Evolutionary conservation across 2,113 vertebrate genomes (phyloP).

Genomic region (Nyctereutes procyonoides): DNA sequence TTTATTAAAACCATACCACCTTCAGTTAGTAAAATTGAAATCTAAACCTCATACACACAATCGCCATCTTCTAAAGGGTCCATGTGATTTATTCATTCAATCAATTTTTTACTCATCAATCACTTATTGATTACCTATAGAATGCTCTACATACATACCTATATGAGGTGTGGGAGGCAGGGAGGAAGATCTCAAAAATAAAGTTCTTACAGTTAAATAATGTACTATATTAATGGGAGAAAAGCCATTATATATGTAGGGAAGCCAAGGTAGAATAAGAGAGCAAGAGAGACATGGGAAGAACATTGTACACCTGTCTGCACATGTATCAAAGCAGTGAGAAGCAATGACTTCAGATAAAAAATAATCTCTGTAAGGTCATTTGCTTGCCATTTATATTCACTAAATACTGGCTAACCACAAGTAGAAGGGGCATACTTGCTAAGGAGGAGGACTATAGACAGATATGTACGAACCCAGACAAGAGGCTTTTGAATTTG

Average conservation of each 20-base stretch:
- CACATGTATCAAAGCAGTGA: neutral
- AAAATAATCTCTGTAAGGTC: neutral
- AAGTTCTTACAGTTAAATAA: neutral
- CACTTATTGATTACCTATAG: neutral
- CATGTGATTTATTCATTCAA: neutral
- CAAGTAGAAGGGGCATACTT: neutral
- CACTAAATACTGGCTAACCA: neutral
- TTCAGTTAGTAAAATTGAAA: constrained; percentile 37
- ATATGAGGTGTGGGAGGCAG: neutral
- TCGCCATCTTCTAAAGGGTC: constrained; percentile 10
- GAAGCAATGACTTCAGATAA: neutral
- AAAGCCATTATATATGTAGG: neutral
- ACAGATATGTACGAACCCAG: neutral
- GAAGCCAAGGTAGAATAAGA: neutral
- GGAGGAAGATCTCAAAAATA: neutral
- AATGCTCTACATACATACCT: neutral
- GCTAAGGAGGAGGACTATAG: neutral
- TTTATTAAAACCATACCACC: neutral
- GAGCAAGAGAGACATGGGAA: neutral
- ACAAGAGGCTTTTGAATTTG: neutral
- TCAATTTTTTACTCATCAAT: constrained; percentile 1
- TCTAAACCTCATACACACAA: neutral
- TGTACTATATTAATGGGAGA: neutral
- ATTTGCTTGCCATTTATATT: neutral
- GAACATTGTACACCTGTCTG: neutral